Percentiles rank a stretch among this genome's conserved stretches.
phyloP scores from a whole-genome alignment of 2,888 invertebrate genomes.

The Nysson spinosus region DNA sequence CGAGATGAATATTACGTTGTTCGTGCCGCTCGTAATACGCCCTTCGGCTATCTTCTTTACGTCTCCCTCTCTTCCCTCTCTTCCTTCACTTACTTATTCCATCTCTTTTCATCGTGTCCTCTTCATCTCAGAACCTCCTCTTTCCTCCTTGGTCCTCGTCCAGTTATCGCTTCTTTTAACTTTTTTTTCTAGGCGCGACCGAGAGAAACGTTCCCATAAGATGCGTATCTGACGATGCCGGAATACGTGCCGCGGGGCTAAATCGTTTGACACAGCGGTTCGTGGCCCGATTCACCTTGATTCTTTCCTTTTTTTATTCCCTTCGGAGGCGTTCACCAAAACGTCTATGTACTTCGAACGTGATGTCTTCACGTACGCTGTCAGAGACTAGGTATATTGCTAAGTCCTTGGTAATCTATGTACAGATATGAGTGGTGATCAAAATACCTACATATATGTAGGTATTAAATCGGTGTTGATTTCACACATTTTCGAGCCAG shows the following conservation, averaged over 20 bases:
- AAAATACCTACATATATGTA: too few species aligned
- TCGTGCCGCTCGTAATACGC: conserved; percentile 56
- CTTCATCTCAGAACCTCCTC: conserved; percentile 25
- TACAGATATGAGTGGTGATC: too few species aligned
- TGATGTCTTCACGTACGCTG: conserved; percentile 16
- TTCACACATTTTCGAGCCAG: too few species aligned
- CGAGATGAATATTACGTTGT: conserved; percentile 73
- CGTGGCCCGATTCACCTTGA: conserved; percentile 1
- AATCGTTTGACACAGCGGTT: conserved; percentile 58
- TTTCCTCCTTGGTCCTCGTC: conserved; percentile 22
- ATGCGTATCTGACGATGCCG: conserved; percentile 64
- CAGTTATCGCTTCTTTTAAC: conserved; percentile 4
- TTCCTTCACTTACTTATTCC: conserved; percentile 6
- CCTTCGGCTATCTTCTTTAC: conserved; percentile 33
- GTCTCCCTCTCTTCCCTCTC: conserved; percentile 11
- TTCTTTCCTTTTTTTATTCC: conserved; percentile 21
- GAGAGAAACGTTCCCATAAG: conserved; percentile 67
- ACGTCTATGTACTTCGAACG: conserved; percentile 30
- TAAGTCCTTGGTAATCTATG: too few species aligned
- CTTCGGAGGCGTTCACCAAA: conserved; percentile 23
- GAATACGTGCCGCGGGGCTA: conserved; percentile 68
- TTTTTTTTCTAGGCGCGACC: conserved; percentile 43
- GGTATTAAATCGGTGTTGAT: too few species aligned
- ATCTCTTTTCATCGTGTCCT: not conserved
- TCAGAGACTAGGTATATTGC: too few species aligned